These are phyloP conservation scores for Acleris laterana DNA, from an alignment of 2,888 invertebrate species.

Conservation along the genomic window DNA sequence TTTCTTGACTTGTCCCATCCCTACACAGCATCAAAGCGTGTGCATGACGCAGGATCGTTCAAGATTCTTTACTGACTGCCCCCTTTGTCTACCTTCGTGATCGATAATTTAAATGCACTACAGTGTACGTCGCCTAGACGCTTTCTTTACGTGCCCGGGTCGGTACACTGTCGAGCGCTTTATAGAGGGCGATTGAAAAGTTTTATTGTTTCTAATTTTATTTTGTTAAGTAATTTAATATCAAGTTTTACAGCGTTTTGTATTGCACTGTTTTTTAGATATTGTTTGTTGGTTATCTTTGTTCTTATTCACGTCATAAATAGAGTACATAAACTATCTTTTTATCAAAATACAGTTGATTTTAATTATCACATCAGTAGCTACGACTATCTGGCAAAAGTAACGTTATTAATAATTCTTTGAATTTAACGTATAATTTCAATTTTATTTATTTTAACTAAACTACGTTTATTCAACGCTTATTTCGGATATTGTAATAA, in stretches of 20 bases:
- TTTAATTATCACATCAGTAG: too few species aligned
- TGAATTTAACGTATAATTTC: too few species aligned
- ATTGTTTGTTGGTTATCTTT: too few species aligned
- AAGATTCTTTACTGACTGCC: slow-evolving; percentile 51
- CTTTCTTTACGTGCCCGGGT: slow-evolving; percentile 1
- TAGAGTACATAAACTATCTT: too few species aligned
- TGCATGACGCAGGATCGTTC: slow-evolving; percentile 52
- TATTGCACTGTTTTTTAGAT: too few species aligned
- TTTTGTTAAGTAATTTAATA: not conserved
- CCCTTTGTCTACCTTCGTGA: slow-evolving; percentile 55
- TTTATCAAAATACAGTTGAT: too few species aligned
- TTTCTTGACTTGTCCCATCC: slow-evolving; percentile 36
- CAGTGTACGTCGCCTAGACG: slow-evolving; percentile 36
- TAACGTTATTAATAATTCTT: too few species aligned
- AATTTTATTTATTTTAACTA: too few species aligned
- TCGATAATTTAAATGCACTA: slow-evolving; percentile 57
- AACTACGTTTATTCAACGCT: too few species aligned
- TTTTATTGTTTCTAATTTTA: slow-evolving; percentile 3
- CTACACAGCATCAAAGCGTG: slow-evolving; percentile 49
- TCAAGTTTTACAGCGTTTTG: not conserved
- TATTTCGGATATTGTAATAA: too few species aligned
- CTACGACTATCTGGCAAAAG: too few species aligned
- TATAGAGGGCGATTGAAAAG: slow-evolving; percentile 6
- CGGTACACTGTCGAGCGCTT: slow-evolving; percentile 31
- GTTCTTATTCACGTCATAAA: too few species aligned